Percentiles rank a stretch among this genome's conserved stretches.
phyloP scores from a whole-genome alignment of 1,140 invertebrate genomes.

The Drosophila mojavensis region DNA sequence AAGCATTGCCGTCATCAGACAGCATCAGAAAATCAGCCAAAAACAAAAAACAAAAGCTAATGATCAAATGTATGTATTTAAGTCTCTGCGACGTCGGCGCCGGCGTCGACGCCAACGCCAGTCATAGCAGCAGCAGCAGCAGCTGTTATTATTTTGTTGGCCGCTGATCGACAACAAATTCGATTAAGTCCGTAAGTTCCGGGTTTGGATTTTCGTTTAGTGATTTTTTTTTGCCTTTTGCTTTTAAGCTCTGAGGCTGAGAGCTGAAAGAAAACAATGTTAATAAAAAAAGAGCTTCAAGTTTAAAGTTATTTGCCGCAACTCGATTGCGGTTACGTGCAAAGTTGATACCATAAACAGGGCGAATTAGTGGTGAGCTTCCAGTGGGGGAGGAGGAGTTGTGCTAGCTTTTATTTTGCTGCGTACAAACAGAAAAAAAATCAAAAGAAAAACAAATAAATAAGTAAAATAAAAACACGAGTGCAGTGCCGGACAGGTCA shows the following conservation, averaged over 20 bases:
- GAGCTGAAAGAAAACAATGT: constrained; percentile 1
- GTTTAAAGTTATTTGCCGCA: constrained; percentile 45
- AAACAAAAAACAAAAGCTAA: constrained; percentile 13
- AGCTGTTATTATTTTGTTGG: constrained; percentile 41
- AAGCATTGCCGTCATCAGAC: constrained; percentile 51
- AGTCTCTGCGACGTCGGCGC: constrained; percentile 51
- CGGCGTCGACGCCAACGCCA: constrained; percentile 32
- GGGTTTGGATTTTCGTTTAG: constrained; percentile 76
- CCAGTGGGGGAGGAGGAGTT: neutral
- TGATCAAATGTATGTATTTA: constrained; percentile 37
- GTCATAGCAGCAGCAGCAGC: constrained; percentile 17
- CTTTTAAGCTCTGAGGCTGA: constrained; percentile 24
- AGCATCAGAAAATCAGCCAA: constrained; percentile 39
- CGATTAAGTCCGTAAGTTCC: constrained; percentile 77
- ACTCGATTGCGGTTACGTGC: constrained; percentile 46
- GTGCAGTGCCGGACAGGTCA: constrained; percentile 62
- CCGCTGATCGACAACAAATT: constrained; percentile 75
- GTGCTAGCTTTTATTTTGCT: constrained; percentile 29
- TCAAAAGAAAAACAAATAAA: constrained; percentile 26
- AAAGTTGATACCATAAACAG: constrained; percentile 35
- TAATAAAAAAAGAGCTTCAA: constrained; percentile 22
- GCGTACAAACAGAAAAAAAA: constrained; percentile 32
- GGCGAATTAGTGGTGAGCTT: constrained; percentile 5
- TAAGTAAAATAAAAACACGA: constrained; percentile 6
- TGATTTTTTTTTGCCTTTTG: constrained; percentile 43